Evolutionary conservation across 2,888 invertebrate genomes (phyloP), one percentile per base, ranked within the genome.

Genomic region (Pseudanteris insignis): DNA sequence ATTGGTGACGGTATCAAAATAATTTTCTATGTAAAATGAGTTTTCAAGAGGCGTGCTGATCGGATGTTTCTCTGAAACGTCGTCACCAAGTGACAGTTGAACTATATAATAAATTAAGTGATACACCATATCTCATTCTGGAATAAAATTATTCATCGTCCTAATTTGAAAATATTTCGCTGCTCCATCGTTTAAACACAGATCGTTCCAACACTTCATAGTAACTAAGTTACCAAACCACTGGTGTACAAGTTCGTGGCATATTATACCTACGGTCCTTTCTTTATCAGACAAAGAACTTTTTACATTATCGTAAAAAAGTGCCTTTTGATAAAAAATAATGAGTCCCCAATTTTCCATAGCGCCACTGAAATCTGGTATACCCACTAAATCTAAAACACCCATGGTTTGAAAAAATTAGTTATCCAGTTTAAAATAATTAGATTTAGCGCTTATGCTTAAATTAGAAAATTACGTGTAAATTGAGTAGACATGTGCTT

Each of bases 161-260:
- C 88, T 83, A 79, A 92, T 91, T 65, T 92, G 91, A 65, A 94
- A 85, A 69, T 90, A 91, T 41, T 89, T 89, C 0, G 93, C 92
- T 59, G 93, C 89, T 0, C 90, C 95, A 75, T 95, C 94, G 77
- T 94, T 90, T 60, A 96, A 82, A 95, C n/a, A n/a, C n/a, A n/a
- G n/a, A n/a, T n/a, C n/a, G n/a, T n/a, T n/a, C n/a, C n/a, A n/a
- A n/a, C n/a, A n/a, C n/a, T n/a, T n/a, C n/a, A n/a, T n/a, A n/a
- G n/a, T n/a, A n/a, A n/a, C n/a, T n/a, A n/a, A n/a, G 67, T 96
- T 95, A 30, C 92, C 92, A 78, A 92, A 91, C 92, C 92, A 93
- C 83, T 92, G 92, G 72, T 92, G 92, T 0, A 91, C 90, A 62
- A 92, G 72, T 79, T 88, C 87, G 70, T 88, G 88, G 2, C 88